These are phyloP conservation scores for Tamias sibiricus DNA, from an alignment of 2,113 vertebrate species.

Conservation along the genomic window DNA sequence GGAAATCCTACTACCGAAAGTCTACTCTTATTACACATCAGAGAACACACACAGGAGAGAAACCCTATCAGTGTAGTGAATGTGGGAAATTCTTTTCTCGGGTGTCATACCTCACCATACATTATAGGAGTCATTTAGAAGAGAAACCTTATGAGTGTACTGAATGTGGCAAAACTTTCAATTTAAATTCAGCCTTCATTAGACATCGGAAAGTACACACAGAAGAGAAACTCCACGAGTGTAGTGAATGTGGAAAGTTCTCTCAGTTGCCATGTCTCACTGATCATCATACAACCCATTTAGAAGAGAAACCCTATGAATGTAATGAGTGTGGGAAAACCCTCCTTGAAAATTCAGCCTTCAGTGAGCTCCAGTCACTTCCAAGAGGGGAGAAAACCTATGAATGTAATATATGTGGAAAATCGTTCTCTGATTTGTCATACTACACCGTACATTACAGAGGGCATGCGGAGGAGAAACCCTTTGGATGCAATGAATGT, in stretches of 20 bases:
- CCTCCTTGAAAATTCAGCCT: conserved; percentile 59
- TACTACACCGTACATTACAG: conserved; percentile 77
- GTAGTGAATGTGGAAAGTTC: conserved; percentile 76
- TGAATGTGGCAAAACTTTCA: conserved; percentile 82
- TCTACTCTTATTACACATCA: conserved; percentile 82
- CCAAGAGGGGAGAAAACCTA: conserved; percentile 78
- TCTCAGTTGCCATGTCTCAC: conserved; percentile 51
- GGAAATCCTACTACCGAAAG: conserved; percentile 81
- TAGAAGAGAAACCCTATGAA: conserved; percentile 73
- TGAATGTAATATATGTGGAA: conserved; percentile 81
- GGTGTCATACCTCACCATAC: conserved; percentile 80
- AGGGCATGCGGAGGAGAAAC: conserved; percentile 82
- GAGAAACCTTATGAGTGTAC: conserved; percentile 82
- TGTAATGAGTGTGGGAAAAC: conserved; percentile 76
- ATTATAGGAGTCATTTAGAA: conserved; percentile 81
- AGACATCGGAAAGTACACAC: conserved; percentile 79
- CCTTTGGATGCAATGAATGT: conserved; percentile 80
- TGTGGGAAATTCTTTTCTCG: conserved; percentile 83
- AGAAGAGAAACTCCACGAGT: conserved; percentile 66
- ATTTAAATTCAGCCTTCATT: conserved; percentile 81
- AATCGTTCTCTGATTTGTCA: conserved; percentile 71
- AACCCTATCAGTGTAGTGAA: conserved; percentile 81
- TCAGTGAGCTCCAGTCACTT: conserved; percentile 58
- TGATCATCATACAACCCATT: conserved; percentile 35
- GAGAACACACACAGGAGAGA: conserved; percentile 83